Evolutionary conservation across 2,113 vertebrate genomes (phyloP), one percentile per base, ranked within the genome.

Genomic region (Lethenteron camtschaticum): DNA sequence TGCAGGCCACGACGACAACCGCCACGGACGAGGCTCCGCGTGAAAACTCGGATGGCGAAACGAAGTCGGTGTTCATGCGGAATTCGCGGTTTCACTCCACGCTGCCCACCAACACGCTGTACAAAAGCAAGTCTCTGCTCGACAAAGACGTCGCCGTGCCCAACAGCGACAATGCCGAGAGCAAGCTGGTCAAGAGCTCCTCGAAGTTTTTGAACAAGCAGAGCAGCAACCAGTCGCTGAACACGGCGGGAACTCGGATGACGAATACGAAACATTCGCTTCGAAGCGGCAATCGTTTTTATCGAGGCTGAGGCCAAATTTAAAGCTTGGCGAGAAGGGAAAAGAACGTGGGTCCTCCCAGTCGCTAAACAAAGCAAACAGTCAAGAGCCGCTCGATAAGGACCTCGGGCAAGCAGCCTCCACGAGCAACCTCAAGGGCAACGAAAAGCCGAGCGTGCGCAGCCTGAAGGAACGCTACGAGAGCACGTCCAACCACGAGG

Each of bases 31-130:
- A 41, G 41, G 41, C 41, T 41, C 41, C 6, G 41, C 41, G 41
- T 41, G 41, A 41, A 41, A 41, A 41, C 41, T 41, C 41, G n/a
- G 63, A 66, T 2, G 24, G 63, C 63, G 24, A n/a, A 16, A 66
- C 24, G 24, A 66, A 66, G 9, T 16, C n/a, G n/a, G 10, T 9
- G n/a, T 66, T 66, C 63, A 66, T 10, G 24, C n/a, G 63, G 24
- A 66, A 66, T 66, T 24, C n/a, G 24, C n/a, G 63, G 24, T 16
- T 66, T 66, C 24, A 66, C 63, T 66, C 63, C n/a, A 66, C 63
- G 9, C 24, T 66, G 24, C 63, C 63, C 24, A n/a, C n/a, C 9
- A 66, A 66, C n/a, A 66, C 24, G 63, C n/a, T n/a, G n/a, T 24
- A 8, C 8, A n/a, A 66, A 16, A 66, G n/a, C n/a, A 16, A n/a